phyloP scores from a whole-genome alignment of 2,113 vertebrate species.

The Verasper variegatus region DNA sequence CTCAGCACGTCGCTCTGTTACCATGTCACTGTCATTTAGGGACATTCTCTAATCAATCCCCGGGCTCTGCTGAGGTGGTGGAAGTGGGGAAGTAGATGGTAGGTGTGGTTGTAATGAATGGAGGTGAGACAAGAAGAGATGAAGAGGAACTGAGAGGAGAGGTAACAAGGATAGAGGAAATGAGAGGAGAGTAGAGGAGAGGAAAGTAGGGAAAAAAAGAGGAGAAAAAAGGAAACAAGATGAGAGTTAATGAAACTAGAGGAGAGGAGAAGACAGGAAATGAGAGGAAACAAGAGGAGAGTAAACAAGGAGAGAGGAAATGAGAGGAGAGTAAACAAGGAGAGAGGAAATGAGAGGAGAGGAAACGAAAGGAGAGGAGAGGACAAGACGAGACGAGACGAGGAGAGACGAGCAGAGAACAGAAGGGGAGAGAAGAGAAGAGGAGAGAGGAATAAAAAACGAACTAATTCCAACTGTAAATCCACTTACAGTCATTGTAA shows the following conservation, averaged over 20 bases:
- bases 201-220: neutral
- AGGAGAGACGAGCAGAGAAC: too few species aligned
- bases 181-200: neutral
- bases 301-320: neutral
- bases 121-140: neutral
- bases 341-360: too few species aligned
- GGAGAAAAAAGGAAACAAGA: neutral
- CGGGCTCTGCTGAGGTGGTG: neutral
- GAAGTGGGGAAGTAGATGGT: neutral
- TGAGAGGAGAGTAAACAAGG: neutral
- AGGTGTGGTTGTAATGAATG: neutral
- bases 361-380: too few species aligned
- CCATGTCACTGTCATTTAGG: conserved; percentile 27
- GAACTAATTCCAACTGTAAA: conserved; percentile 28
- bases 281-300: neutral
- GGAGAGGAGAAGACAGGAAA: neutral
- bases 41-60: conserved; percentile 29
- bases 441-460: neutral
- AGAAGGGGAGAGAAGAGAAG: neutral
- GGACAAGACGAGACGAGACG: too few species aligned
- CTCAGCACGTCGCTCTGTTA: conserved; percentile 10
- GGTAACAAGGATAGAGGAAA: neutral
- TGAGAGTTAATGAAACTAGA: neutral
- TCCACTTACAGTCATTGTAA: conserved; percentile 35
- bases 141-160: neutral